Conservation (phyloP, 1,140 invertebrate species). For the Drosophila suzukii region DNA sequence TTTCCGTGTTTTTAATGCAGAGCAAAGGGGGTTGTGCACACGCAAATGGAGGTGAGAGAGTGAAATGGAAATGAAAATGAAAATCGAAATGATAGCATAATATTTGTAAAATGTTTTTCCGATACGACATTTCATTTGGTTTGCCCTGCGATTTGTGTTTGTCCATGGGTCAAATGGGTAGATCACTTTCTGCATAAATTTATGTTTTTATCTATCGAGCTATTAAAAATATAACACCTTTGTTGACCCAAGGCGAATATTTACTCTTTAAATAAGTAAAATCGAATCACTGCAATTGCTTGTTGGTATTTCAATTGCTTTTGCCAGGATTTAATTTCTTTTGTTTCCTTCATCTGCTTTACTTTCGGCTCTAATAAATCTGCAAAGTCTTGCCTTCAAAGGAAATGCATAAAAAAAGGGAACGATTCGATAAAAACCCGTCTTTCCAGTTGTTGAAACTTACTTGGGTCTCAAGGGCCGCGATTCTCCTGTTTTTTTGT, state of each 20-base stretch:
- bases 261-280: slow-evolving; percentile 7
- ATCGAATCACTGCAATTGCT: slow-evolving; percentile 6
- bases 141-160: slow-evolving; percentile 20
- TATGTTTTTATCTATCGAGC: slow-evolving; percentile 11
- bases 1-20: slow-evolving; percentile 1
- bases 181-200: slow-evolving; percentile 24
- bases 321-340: slow-evolving; percentile 34
- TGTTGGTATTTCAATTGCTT: slow-evolving; percentile 16
- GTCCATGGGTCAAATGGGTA: not conserved
- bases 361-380: slow-evolving; percentile 48
- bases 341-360: slow-evolving; percentile 25
- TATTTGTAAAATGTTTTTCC: slow-evolving; percentile 44
- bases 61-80: slow-evolving; percentile 36
- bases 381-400: slow-evolving; percentile 40
- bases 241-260: slow-evolving; percentile 10
- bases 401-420: slow-evolving; percentile 26
- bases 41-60: slow-evolving; percentile 33
- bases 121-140: slow-evolving; percentile 13
- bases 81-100: slow-evolving; percentile 49
- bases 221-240: slow-evolving; percentile 17
- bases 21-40: slow-evolving; percentile 6
- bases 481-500: slow-evolving; percentile 20
- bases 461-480: slow-evolving; percentile 45
- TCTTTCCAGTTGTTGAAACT: slow-evolving; percentile 51
- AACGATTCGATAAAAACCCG: slow-evolving; percentile 31